These are phyloP conservation scores for Salmo trutta DNA, from an alignment of 2,797 vertebrate genomes.

Conservation along the genomic window DNA sequence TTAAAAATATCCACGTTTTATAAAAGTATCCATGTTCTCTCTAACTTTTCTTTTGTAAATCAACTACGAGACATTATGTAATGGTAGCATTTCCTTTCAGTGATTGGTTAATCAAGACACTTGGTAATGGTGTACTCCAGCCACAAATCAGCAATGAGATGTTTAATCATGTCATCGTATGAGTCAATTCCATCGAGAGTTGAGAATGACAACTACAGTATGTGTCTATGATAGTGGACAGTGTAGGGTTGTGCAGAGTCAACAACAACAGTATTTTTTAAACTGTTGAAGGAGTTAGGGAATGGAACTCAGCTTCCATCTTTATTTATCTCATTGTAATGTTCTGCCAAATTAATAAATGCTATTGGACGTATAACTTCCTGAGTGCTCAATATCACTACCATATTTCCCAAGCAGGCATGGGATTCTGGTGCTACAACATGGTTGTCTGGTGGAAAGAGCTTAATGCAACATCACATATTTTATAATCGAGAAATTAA, in stretches of 20 bases:
- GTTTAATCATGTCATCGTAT: background rate
- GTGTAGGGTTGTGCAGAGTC: background rate
- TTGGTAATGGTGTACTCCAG: background rate
- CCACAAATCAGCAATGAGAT: background rate
- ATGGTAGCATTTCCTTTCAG: background rate
- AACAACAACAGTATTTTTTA: background rate
- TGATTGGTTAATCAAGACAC: background rate
- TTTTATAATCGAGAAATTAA: constrained; percentile 73
- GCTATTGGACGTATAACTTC: background rate
- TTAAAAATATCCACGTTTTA: background rate
- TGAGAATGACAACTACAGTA: background rate
- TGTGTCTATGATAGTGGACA: background rate
- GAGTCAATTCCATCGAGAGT: background rate
- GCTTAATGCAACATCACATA: constrained; percentile 65
- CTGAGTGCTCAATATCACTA: constrained; percentile 19
- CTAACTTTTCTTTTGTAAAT: background rate
- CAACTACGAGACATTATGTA: background rate
- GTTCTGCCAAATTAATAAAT: background rate
- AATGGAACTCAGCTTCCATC: background rate
- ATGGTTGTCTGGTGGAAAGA: constrained; percentile 30
- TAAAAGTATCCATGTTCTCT: too few relatives aligned
- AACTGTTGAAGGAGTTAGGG: background rate
- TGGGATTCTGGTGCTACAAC: constrained; percentile 32
- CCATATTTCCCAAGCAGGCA: constrained; percentile 22
- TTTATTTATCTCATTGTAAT: background rate